A percentile compares a stretch with the other conserved stretches of the same genome.
Conservation (phyloP, 2,797 vertebrate genomes). For the Monodelphis domestica region DNA sequence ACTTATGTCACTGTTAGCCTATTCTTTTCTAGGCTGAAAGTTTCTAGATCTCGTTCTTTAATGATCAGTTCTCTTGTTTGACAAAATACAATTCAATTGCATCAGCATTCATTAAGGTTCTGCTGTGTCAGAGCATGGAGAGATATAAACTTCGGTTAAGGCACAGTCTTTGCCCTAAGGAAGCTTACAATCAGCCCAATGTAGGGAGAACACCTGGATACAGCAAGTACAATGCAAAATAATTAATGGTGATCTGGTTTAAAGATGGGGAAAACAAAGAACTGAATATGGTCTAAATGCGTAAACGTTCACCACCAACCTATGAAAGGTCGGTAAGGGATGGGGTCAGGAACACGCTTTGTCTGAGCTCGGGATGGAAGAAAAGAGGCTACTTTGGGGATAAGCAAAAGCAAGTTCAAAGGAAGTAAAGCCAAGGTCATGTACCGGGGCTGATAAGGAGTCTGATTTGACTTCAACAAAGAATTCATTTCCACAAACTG, state of each 20-base stretch:
- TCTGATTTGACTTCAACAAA: background rate
- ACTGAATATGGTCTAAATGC: background rate
- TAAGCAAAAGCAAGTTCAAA: background rate
- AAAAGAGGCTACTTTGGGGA: background rate
- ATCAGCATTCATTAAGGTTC: background rate
- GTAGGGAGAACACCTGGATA: background rate
- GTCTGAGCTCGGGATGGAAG: background rate
- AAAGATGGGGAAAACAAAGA: background rate
- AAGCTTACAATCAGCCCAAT: background rate
- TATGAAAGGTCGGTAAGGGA: background rate
- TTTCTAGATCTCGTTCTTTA: conserved; percentile 7
- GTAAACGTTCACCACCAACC: background rate
- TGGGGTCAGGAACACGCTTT: background rate
- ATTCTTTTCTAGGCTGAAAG: conserved; percentile 11
- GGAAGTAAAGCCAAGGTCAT: background rate
- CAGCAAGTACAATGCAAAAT: background rate
- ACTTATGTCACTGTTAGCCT: conserved; percentile 1
- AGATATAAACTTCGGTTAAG: background rate
- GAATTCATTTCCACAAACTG: background rate
- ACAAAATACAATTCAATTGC: background rate
- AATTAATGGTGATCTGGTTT: background rate
- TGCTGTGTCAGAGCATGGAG: background rate
- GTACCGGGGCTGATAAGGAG: too few species aligned
- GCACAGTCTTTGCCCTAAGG: background rate
- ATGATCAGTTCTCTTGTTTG: conserved; percentile 3